Conservation (phyloP, 2,888 invertebrate species). For the Cylindroiulus punctatus region DNA sequence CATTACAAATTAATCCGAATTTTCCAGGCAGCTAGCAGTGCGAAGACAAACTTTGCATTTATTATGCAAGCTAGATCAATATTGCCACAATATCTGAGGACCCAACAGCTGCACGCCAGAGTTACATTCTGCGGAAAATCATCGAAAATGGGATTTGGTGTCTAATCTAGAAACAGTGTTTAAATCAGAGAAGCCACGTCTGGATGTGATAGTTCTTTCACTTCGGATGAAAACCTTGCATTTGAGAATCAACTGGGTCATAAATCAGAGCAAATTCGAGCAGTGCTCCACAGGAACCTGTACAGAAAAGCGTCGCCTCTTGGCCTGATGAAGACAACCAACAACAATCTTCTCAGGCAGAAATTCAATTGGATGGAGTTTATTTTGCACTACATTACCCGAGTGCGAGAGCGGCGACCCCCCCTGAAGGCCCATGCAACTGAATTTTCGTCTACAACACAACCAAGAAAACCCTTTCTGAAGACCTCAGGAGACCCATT, state of each 20-base stretch:
- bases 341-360: too few species aligned
- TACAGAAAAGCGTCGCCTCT: neutral
- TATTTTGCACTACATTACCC: neutral
- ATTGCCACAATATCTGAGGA: neutral
- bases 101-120: neutral
- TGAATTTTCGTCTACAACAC: too few species aligned
- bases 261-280: neutral
- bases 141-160: neutral
- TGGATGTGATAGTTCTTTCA: too few species aligned
- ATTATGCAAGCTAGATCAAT: conserved; percentile 3
- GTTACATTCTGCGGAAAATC: neutral
- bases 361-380: neutral
- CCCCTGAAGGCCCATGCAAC: neutral
- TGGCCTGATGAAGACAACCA: neutral
- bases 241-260: neutral
- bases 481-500: conserved; percentile 2
- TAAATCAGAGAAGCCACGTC: neutral
- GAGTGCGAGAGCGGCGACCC: neutral
- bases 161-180: neutral
- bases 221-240: neutral
- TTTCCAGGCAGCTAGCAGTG: neutral
- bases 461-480: too few species aligned
- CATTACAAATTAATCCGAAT: conserved; percentile 5
- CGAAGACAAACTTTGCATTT: conserved; percentile 10
- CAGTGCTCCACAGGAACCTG: neutral